These are phyloP conservation scores for Drosophila gunungcola DNA, from an alignment of 1,140 invertebrate genomes.

Conservation along the genomic window DNA sequence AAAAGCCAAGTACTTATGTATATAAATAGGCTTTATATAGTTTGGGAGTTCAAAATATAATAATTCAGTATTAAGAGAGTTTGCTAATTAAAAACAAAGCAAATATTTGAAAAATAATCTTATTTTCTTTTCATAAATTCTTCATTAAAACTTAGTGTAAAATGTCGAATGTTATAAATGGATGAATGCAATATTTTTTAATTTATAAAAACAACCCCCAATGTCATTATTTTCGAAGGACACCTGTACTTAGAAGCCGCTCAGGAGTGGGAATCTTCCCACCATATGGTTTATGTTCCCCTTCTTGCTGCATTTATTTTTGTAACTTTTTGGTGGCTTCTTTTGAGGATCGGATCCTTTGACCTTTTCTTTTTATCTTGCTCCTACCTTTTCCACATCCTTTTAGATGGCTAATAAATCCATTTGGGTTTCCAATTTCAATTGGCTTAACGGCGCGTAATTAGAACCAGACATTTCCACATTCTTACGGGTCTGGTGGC, in stretches of 20 bases:
- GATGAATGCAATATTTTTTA: background rate
- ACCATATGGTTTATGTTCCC: slow-evolving; percentile 17
- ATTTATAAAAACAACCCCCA: background rate
- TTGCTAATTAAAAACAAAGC: too few relatives aligned
- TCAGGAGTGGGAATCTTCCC: slow-evolving; percentile 18
- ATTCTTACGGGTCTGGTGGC: slow-evolving; percentile 1
- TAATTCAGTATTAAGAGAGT: background rate
- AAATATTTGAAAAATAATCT: too few relatives aligned
- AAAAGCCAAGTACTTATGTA: background rate
- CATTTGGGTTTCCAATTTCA: slow-evolving; percentile 64
- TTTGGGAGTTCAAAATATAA: background rate
- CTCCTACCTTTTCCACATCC: slow-evolving; percentile 5
- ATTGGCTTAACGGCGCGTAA: slow-evolving; percentile 25
- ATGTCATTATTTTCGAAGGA: background rate
- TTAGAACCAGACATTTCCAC: slow-evolving; percentile 18
- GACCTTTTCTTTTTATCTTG: slow-evolving; percentile 19
- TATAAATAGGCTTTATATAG: background rate
- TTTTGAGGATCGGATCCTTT: slow-evolving; percentile 17
- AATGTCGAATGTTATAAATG: background rate
- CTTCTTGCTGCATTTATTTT: background rate
- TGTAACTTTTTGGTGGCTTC: slow-evolving; percentile 27
- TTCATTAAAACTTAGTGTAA: background rate
- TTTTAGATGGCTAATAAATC: slow-evolving; percentile 59
- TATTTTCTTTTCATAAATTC: background rate
- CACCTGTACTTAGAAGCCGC: slow-evolving; percentile 11